Evolutionary conservation across 2,888 invertebrate genomes (phyloP), one percentile per base, ranked within the genome.

Genomic region (Diloba caeruleocephala): DNA sequence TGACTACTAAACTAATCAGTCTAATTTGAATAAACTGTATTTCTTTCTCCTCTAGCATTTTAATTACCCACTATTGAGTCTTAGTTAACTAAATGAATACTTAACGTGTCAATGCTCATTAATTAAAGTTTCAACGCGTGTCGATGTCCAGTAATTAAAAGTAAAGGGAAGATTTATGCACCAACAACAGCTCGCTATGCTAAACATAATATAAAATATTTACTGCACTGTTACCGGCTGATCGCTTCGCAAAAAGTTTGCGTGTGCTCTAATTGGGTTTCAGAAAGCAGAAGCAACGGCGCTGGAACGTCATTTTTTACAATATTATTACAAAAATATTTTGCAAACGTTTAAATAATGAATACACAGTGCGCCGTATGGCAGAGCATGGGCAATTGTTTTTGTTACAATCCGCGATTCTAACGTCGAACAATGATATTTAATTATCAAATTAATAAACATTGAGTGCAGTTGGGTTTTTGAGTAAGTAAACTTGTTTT

Each of bases 171-270:
- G 45, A 45, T 51, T 44, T 38, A 61, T 45, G 39, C 34, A 26
- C 7, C 2, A 15, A 5, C 38, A 39, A 32, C n/a, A 10, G 12
- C 23, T 43, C 32, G 39, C 36, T 29, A 58, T 45, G 59, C 39
- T 52, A 52, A 64, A 58, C 28, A 31, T 37, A 38, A 17, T 42
- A 50, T 37, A 42, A 64, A 64, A 46, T 58, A 34, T 46, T 42
- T 26, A 17, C 43, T 42, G 64, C 51, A 26, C 44, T 50, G 37
- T 58, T 48, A 34, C 28, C 66, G 71, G 37, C 57, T 66, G 41
- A 60, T 58, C 51, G 75, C 63, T 41, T 34, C 59, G 53, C 63
- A 74, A 77, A 75, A 75, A 75, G 53, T 14, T 59, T 39, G 53
- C 69, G 74, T 65, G 68, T 56, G 53, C 21, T 54, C 33, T 67